Evolutionary conservation across 2,113 vertebrate genomes (phyloP), one percentile per base, ranked within the genome.

Genomic region (Saccopteryx bilineata): DNA sequence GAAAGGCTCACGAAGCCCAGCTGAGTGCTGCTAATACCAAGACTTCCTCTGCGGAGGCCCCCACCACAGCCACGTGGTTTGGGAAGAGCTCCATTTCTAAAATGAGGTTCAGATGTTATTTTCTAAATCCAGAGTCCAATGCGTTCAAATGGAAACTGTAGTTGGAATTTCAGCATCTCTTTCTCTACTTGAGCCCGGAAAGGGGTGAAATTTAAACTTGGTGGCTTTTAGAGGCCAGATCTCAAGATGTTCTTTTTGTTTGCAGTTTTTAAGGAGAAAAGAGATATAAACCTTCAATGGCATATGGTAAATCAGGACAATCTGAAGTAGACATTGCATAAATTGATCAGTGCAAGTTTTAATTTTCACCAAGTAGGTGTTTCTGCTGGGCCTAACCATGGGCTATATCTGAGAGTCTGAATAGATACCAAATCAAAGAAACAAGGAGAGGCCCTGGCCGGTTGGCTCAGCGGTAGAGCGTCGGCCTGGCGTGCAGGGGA

Each of bases 21-120:
- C 26, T 58, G 28, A 10, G 72, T 4, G 9, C 17, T 9, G 58
- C 85, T 74, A 72, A 94, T 8, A 87, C 82, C 63, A 69, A 71
- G 58, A 60, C 84, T 31, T 79, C 60, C 78, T 94, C 82, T 76
- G 31, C 89, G 61, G 48, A 60, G 63, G 54, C 17, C 50, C 65
- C 50, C 15, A 17, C 87, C 89, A 74, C 6, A 68, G 63, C 88
- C 80, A 52, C 74, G 83, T 9, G 84, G 87, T 87, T 94, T 95
- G 96, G 94, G 93, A 94, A 95, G 72, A 26, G 75, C 33, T 75
- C 87, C 90, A 75, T 76, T 95, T 94, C 21, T 63, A 94, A 90
- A 94, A 93, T 93, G 92, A 97, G 58, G 58, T 81, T 93, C 96
- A 97, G 97, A 97, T 96, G 97, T 94, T 87, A 66, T 68, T 95